Percentiles rank a stretch among this genome's conserved stretches.
Evolutionary conservation across 2,113 vertebrate genomes (phyloP).

Genomic region (Aythya baeri): DNA sequence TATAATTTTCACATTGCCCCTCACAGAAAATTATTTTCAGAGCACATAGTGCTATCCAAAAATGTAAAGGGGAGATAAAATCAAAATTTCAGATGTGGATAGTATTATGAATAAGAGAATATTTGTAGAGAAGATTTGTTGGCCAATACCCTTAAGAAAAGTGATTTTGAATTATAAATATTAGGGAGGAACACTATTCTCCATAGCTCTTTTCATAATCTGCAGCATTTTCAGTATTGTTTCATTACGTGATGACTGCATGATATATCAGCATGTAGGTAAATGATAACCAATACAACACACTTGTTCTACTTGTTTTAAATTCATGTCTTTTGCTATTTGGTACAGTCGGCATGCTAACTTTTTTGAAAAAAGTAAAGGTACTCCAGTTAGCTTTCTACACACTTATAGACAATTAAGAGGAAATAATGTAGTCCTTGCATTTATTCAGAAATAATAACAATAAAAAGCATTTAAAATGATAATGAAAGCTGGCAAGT

Average conservation of each 20-base stretch:
- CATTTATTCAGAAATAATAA: constrained; percentile 4
- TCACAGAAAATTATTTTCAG: neutral
- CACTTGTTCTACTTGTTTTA: neutral
- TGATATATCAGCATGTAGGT: neutral
- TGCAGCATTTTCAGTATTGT: neutral
- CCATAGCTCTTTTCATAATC: neutral
- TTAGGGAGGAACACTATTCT: neutral
- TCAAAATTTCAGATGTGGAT: neutral
- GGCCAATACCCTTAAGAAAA: neutral
- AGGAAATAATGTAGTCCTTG: neutral
- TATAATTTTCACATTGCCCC: neutral
- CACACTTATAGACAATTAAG: neutral
- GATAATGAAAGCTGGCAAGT: neutral
- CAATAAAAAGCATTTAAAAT: neutral
- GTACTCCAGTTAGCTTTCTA: neutral
- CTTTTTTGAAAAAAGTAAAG: neutral
- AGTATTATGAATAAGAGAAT: neutral
- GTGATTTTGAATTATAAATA: neutral
- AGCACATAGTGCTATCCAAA: neutral
- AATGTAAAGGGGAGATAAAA: neutral
- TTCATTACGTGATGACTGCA: neutral
- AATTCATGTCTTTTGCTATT: neutral
- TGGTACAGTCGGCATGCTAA: neutral
- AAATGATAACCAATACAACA: neutral
- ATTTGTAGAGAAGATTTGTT: neutral